Base-by-base conservation (phyloP, 2,113 vertebrate genomes). In the Megaceryle torquata region DNA sequence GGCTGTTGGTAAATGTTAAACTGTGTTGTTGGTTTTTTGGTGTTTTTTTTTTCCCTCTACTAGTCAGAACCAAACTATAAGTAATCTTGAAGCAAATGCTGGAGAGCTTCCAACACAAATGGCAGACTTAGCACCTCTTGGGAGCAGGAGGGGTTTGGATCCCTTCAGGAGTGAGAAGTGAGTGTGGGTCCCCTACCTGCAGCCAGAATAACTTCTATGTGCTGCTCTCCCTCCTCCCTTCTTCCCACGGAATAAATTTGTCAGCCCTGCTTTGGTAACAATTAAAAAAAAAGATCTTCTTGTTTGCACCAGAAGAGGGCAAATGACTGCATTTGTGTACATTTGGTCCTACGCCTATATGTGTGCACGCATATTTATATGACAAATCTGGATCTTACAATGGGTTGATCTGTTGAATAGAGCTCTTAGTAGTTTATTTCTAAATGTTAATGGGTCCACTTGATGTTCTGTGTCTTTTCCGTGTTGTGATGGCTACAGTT, bases 321-420 rank as follows among this genome's bases (percentile, higher is more conserved):
- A 39, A 3, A 0, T 54, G 18, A 29, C 16, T 69, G 4, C 29
- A 5, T 20, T 28, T 11, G 24, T 17, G 24, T 81, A 0, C 8
- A 1, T 21, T 2, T 5, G 7, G 48, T 63, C 24, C 9, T 41
- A 4, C 20, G 60, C 56, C 21, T 29, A 71, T 39, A 25, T 16
- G 9, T 18, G 14, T 0, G 1, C 35, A 13, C 24, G 6, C 29
- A 2, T 4, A 21, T 1, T 0, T 37, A 4, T 19, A 7, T 43
- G 67, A 31, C 60, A 48, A 70, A 22, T 64, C 25, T 1, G 5
- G 18, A 11, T 61, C 56, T 53, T 61, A 6, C 2, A 11, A 48
- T 7, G 68, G 37, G 16, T 1, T 60, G 12, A 12, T 53, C 8
- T 77, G 19, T 16, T 82, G 33, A 54, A 33, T 19, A 39, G n/a